These are phyloP conservation scores for Halcyon chelicuti DNA, from an alignment of 2,797 vertebrate genomes.

Conservation along the genomic window DNA sequence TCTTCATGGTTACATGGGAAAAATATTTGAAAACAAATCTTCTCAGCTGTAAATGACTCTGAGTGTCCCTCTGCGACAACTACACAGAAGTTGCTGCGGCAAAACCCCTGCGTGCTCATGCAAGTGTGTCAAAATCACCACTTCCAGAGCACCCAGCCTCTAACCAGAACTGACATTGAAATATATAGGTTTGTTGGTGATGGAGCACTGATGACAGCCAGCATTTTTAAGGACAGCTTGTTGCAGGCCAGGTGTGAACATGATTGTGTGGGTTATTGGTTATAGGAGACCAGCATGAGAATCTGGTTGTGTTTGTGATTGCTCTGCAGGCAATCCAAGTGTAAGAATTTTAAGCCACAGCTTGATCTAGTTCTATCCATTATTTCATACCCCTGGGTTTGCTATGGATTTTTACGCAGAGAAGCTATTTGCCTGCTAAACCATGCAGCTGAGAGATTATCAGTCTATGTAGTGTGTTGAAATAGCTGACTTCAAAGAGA, in stretches of 20 bases:
- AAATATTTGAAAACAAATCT: background rate
- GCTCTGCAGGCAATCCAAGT: background rate
- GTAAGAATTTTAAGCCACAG: background rate
- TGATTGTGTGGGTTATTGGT: background rate
- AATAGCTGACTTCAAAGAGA: conserved; percentile 27
- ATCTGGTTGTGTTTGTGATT: background rate
- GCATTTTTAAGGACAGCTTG: background rate
- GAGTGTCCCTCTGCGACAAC: background rate
- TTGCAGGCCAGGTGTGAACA: background rate
- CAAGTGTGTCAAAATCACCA: fast-evolving
- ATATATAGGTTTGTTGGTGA: background rate
- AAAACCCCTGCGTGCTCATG: background rate
- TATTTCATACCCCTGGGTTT: background rate
- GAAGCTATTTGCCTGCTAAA: conserved; percentile 9
- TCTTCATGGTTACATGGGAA: background rate
- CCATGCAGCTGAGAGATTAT: background rate
- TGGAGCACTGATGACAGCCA: background rate
- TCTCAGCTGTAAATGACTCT: background rate
- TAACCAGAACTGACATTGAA: background rate
- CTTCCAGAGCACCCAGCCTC: background rate
- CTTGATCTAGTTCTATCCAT: background rate
- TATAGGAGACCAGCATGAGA: background rate
- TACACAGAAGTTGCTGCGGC: background rate
- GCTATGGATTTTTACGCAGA: background rate
- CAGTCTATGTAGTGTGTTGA: background rate